These are phyloP conservation scores for Agapostemon virescens DNA, from an alignment of 2,888 invertebrate species.

Conservation along the genomic window DNA sequence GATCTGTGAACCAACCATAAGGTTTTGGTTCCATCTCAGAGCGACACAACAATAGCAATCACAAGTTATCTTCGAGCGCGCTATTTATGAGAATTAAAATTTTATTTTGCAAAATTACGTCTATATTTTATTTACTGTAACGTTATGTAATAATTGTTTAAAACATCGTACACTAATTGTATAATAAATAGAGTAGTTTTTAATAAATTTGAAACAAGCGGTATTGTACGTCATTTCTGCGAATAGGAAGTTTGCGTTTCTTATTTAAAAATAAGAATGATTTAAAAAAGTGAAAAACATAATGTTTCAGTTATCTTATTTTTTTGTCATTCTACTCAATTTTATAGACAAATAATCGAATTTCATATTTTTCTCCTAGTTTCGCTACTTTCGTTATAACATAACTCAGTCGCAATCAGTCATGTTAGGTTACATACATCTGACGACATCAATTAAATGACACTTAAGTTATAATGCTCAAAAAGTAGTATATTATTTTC, in stretches of 20 bases:
- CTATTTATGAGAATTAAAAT: neutral
- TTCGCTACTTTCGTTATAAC: neutral
- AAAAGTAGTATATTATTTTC: slow-evolving; percentile 18
- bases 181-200: neutral
- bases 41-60: neutral
- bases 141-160: neutral
- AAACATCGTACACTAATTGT: neutral
- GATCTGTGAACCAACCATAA: too few relatives aligned
- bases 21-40: too few relatives aligned
- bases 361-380: neutral
- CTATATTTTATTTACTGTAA: neutral
- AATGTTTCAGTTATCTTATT: neutral
- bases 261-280: neutral
- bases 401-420: too few relatives aligned
- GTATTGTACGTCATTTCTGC: neutral
- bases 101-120: neutral
- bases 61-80: neutral
- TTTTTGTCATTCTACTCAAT: neutral
- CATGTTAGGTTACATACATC: neutral
- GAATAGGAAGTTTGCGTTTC: neutral
- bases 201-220: neutral
- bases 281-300: neutral
- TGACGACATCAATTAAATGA: neutral
- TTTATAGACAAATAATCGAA: neutral
- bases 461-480: neutral